Percentiles rank a stretch among this genome's conserved stretches.
These are phyloP conservation scores for Notodromas monacha DNA, from an alignment of 2,888 invertebrate species.

Conservation along the genomic window DNA sequence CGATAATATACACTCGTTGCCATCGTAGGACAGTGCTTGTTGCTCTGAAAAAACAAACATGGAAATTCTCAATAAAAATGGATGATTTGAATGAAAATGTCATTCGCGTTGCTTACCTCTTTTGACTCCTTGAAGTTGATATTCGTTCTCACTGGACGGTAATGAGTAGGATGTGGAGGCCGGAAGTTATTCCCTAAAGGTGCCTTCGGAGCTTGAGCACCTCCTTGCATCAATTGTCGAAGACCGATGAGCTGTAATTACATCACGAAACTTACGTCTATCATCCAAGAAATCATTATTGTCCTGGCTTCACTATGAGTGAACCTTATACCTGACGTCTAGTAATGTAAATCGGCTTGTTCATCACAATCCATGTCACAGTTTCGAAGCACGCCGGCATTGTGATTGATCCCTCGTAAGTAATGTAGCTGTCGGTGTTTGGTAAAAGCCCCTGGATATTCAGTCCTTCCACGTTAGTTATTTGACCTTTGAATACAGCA, in stretches of 20 bases:
- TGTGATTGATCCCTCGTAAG: constrained; percentile 21
- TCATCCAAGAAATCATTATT: too few species aligned
- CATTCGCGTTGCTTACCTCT: too few species aligned
- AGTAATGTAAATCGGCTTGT: constrained; percentile 20
- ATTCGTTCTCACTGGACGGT: constrained; percentile 75
- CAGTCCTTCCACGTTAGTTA: constrained; percentile 8
- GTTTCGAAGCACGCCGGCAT: constrained; percentile 22
- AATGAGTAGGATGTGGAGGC: constrained; percentile 66
- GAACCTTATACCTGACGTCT: constrained; percentile 16
- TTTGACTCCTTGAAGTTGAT: constrained; percentile 81
- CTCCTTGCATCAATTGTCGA: constrained; percentile 57
- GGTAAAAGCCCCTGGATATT: constrained; percentile 16
- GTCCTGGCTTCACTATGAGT: too few species aligned
- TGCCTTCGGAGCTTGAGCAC: constrained; percentile 48
- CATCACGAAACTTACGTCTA: neutral
- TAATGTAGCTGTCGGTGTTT: constrained; percentile 19
- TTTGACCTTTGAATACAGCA: neutral
- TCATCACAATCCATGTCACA: constrained; percentile 22
- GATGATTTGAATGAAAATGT: too few species aligned
- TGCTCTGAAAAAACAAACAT: too few species aligned
- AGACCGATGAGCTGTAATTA: constrained; percentile 37
- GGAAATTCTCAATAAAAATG: too few species aligned
- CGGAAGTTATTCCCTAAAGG: constrained; percentile 79
- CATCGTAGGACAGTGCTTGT: neutral
- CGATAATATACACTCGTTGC: neutral